These are phyloP conservation scores for Drosophila percnosoma DNA, from an alignment of 2,888 invertebrate species.

Conservation along the genomic window DNA sequence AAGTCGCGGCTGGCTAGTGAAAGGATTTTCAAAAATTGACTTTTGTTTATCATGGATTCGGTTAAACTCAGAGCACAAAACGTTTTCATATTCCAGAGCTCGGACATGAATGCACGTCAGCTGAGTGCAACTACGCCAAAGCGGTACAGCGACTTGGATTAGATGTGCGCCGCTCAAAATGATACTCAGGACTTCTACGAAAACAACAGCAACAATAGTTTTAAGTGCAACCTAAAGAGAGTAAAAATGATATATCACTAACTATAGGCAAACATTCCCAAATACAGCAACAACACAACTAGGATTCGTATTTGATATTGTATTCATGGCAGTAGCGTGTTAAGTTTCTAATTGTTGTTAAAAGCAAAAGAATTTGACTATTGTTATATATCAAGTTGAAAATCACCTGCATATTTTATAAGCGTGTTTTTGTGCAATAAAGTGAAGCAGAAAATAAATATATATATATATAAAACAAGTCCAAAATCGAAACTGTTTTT, in stretches of 20 bases:
- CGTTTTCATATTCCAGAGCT: slow-evolving; percentile 79
- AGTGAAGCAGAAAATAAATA: slow-evolving; percentile 19
- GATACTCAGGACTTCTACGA: slow-evolving; percentile 62
- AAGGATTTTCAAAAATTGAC: background rate
- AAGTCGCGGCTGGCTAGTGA: background rate
- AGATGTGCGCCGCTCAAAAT: slow-evolving; percentile 36
- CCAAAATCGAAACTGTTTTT: slow-evolving; percentile 18
- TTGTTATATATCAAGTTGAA: slow-evolving; percentile 33
- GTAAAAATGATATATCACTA: slow-evolving; percentile 60
- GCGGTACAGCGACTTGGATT: slow-evolving; percentile 69
- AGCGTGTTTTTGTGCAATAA: slow-evolving; percentile 48
- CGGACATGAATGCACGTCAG: slow-evolving; percentile 84
- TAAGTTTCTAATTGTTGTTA: slow-evolving; percentile 66
- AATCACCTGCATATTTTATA: slow-evolving; percentile 46
- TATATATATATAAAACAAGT: slow-evolving; percentile 3
- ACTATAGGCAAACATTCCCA: slow-evolving; percentile 70
- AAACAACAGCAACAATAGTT: slow-evolving; percentile 59
- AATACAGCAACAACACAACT: slow-evolving; percentile 45
- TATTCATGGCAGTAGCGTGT: slow-evolving; percentile 73
- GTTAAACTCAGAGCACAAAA: background rate
- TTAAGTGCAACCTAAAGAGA: slow-evolving; percentile 25
- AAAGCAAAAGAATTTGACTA: slow-evolving; percentile 10
- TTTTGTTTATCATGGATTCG: background rate
- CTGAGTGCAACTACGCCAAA: slow-evolving; percentile 82
- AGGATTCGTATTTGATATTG: slow-evolving; percentile 51